These are phyloP conservation scores for Actinia equina DNA, from an alignment of 64 coral and sea anemone species.

Conservation along the genomic window DNA sequence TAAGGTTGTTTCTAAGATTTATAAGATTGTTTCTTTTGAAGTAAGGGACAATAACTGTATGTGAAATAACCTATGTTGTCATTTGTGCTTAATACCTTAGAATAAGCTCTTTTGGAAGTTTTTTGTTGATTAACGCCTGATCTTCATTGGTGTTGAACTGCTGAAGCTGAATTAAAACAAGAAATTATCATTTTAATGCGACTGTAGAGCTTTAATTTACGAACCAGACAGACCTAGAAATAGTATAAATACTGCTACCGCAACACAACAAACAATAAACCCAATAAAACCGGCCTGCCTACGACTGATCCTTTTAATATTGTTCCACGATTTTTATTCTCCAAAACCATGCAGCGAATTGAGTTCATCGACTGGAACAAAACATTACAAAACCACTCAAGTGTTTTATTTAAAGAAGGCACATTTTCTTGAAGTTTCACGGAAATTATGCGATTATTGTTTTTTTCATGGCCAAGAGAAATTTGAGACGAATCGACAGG, in stretches of 20 bases:
- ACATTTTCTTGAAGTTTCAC: background rate
- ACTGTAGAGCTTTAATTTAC: background rate
- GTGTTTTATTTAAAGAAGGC: background rate
- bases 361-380: background rate
- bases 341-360: background rate
- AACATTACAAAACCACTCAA: background rate
- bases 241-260: background rate
- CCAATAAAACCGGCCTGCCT: background rate
- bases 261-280: background rate
- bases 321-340: background rate
- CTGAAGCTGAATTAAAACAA: conserved; percentile 40
- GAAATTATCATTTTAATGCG: background rate
- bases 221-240: background rate
- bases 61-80: background rate
- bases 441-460: background rate
- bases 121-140: conserved; percentile 65
- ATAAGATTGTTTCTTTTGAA: background rate
- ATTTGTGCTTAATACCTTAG: conserved; percentile 29
- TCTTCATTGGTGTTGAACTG: conserved; percentile 71
- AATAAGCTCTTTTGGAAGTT: conserved; percentile 69
- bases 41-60: background rate
- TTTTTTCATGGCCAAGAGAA: background rate
- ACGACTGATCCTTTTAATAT: background rate
- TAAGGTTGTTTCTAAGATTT: too few relatives aligned
- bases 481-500: background rate